A percentile compares a stretch with the other conserved stretches of the same genome.
These are phyloP conservation scores for Therioaphis trifolii DNA, from an alignment of 2,888 invertebrate species.

Conservation along the genomic window DNA sequence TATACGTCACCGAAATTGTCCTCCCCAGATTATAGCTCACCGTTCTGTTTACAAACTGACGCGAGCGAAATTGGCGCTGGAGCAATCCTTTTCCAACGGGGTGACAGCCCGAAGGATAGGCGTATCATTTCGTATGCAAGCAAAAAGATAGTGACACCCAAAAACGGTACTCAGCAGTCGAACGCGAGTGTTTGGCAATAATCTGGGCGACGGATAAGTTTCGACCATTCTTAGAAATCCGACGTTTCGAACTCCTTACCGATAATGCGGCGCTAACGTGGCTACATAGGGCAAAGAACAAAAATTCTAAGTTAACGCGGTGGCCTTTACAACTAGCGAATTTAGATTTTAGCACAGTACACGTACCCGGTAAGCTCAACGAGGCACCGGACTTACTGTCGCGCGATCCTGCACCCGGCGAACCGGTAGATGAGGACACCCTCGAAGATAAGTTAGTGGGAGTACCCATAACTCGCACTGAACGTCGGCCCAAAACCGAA, in stretches of 20 bases:
- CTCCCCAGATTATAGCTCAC: no score
- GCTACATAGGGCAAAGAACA: not conserved
- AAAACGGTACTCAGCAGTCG: no score
- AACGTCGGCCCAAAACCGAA: not conserved
- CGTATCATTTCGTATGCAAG: no score
- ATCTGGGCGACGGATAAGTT: no score
- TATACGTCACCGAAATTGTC: no score
- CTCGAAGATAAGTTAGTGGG: not conserved
- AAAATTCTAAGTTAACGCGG: not conserved
- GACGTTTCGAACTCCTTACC: not conserved
- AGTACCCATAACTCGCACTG: not conserved
- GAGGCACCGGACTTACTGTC: slow-evolving; percentile 13
- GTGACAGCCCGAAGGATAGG: no score
- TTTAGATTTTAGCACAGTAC: not conserved
- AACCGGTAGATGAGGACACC: not conserved
- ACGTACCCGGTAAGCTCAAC: not conserved
- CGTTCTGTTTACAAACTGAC: no score
- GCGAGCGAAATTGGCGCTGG: no score
- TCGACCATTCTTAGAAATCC: not conserved
- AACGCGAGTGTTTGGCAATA: no score
- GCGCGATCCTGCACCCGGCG: not conserved
- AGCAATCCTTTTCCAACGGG: no score
- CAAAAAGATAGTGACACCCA: no score
- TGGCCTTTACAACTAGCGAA: not conserved
- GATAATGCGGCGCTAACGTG: not conserved